A percentile compares a stretch with the other conserved stretches of the same genome.
These are phyloP conservation scores for Conger conger DNA, from an alignment of 2,113 vertebrate species.

Conservation along the genomic window DNA sequence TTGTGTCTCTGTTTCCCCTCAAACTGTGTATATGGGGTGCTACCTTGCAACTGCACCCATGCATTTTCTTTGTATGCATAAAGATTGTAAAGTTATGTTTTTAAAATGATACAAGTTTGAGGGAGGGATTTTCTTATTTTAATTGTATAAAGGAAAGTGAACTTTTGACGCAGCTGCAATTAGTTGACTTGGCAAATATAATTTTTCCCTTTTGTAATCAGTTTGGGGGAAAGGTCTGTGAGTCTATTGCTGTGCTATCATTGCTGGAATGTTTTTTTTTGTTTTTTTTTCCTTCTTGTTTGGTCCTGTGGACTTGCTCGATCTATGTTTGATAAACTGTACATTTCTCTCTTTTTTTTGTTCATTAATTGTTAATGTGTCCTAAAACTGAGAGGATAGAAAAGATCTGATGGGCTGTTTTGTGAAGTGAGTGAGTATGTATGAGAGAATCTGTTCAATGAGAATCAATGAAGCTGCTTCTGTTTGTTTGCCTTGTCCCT, in stretches of 20 bases:
- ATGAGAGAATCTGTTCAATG: too few relatives aligned
- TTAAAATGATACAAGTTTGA: background rate
- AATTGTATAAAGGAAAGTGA: background rate
- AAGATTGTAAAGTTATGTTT: background rate
- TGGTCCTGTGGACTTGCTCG: constrained; percentile 24
- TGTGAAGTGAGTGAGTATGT: background rate
- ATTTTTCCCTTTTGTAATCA: background rate
- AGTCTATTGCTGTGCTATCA: background rate
- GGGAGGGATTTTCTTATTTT: background rate
- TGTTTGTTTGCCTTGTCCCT: constrained; percentile 14
- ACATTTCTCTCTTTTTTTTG: background rate
- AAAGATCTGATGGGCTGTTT: background rate
- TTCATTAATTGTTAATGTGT: constrained; percentile 18
- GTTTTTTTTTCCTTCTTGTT: constrained; percentile 2
- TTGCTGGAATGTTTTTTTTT: constrained; percentile 10
- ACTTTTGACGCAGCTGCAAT: background rate
- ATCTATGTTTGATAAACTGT: constrained; percentile 5
- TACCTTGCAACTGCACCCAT: background rate
- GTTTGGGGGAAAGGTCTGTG: background rate
- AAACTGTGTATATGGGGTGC: constrained; percentile 5
- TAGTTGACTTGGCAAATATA: background rate
- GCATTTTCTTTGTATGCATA: background rate
- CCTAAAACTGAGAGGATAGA: constrained; percentile 19
- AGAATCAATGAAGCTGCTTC: background rate
- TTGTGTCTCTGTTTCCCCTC: constrained; percentile 36